phyloP scores from a whole-genome alignment of 2,113 vertebrate genomes.

The Megaceryle torquata region DNA sequence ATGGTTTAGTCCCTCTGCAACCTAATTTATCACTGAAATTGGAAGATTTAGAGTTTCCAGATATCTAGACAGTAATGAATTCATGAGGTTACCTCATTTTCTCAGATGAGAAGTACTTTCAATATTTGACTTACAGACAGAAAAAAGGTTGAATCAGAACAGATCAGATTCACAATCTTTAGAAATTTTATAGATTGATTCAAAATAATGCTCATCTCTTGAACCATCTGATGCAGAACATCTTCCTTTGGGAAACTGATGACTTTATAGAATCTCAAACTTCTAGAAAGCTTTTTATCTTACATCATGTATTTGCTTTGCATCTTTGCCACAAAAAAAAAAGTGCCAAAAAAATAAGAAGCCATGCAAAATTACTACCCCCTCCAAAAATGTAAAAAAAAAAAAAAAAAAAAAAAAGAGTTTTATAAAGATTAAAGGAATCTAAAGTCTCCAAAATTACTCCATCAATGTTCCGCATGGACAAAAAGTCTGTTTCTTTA shows the following conservation, averaged over 20 bases:
- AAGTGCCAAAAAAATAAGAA: too few species aligned
- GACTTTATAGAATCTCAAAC: background rate
- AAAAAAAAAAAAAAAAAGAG: too few species aligned
- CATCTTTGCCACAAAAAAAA: background rate
- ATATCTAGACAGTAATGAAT: background rate
- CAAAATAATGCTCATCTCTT: conserved; percentile 5
- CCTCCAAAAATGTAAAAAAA: background rate
- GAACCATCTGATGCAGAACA: background rate
- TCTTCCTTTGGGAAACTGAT: background rate
- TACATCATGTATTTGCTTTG: background rate
- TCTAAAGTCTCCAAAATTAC: background rate
- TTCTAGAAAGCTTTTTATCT: background rate
- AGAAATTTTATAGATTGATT: background rate
- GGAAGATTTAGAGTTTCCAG: background rate
- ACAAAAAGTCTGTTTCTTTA: background rate
- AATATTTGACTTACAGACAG: background rate
- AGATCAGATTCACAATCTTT: background rate
- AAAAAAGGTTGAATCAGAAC: background rate
- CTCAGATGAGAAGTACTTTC: background rate
- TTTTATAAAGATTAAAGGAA: background rate
- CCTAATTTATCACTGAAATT: conserved; percentile 20
- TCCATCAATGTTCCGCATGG: background rate
- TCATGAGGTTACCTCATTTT: background rate
- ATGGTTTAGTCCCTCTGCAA: background rate
- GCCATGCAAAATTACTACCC: background rate